Conservation (phyloP, 2,797 vertebrate genomes). For the Trachops cirrhosus region DNA sequence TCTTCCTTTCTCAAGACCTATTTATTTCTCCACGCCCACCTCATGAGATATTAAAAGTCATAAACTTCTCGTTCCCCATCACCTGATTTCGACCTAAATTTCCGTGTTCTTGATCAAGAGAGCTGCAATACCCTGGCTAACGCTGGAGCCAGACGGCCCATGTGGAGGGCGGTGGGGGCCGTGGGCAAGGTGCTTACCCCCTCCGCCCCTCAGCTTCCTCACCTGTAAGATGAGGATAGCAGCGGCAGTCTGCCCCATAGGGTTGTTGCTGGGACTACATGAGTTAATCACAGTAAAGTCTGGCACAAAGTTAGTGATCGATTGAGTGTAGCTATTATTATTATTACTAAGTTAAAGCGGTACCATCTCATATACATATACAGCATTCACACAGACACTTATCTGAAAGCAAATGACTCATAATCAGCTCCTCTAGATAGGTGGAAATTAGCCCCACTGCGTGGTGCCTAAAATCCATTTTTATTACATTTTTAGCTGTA, state of each 20-base stretch:
- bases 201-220: background rate
- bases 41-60: background rate
- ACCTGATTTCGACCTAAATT: background rate
- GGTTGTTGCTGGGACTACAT: background rate
- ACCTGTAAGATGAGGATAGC: background rate
- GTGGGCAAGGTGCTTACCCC: background rate
- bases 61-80: background rate
- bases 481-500: background rate
- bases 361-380: background rate
- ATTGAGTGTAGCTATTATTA: background rate
- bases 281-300: background rate
- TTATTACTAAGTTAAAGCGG: background rate
- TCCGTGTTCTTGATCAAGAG: background rate
- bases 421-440: background rate
- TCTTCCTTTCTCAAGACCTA: background rate
- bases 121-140: background rate
- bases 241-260: background rate
- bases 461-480: background rate
- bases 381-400: background rate
- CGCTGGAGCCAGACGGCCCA: background rate
- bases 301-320: background rate
- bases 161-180: background rate
- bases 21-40: background rate
- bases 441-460: background rate
- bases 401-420: background rate